Evolutionary conservation across 92 coral and sea anemone species (phyloP), one percentile per base, ranked within the genome.

Genomic region (Micromussa lordhowensis): DNA sequence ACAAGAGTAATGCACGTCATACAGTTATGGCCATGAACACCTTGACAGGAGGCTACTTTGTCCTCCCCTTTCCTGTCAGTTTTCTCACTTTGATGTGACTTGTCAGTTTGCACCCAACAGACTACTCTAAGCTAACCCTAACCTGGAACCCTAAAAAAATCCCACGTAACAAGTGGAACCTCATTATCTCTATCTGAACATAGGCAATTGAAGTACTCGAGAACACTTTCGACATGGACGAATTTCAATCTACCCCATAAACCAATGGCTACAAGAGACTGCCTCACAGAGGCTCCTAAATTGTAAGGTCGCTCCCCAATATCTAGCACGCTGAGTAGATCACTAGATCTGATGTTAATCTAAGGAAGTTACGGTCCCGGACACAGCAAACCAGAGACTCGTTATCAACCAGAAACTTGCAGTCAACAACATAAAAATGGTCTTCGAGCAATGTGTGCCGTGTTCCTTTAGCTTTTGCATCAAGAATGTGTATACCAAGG

Each of bases 301-400:
- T n/a, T 5, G 64, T 58, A 58, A 58, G 69, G 69, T 22, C 29
- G 69, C 69, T 63, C 69, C 9, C 10, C 69, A 63, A 63, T 63
- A 14, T 63, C 69, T 11, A 63, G 11, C 69, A 63, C 69, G n/a
- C 69, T 61, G 1, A 61, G 69, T 30, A 63, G 69, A 58, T 58
- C 64, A 58, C 64, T n/a, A 19, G 64, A 58, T 18, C 64, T 21
- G 26, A 58, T 22, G 24, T 57, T 57, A 15, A 57, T 57, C 85
- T 92, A 93, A 83, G 88, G 63, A 83, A 83, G 86, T 49, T 83
- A n/a, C n/a, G n/a, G 64, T 70, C 78, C 51, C 16, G 8, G 3
- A 19, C 29, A 64, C 68, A 83, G 78, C 68, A 69, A 18, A 70
- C 68, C 29, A 70, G 22, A 49, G 68, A 83, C 10, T 83, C 79